These are phyloP conservation scores for Formica exsecta DNA, from an alignment of 1,140 invertebrate species.

Conservation along the genomic window DNA sequence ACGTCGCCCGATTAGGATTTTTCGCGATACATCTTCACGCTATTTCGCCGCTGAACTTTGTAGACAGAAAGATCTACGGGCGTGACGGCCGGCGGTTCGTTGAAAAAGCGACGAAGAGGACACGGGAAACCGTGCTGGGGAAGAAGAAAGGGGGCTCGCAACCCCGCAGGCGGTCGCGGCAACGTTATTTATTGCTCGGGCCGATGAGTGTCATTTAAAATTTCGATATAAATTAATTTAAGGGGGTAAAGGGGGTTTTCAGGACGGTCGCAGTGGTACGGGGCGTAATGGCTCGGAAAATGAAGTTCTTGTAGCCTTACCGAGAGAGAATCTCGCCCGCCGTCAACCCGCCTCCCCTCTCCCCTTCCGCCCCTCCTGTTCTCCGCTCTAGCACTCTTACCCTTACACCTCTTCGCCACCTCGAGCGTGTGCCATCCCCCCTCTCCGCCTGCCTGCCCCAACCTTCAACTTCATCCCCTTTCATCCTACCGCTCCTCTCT, in stretches of 20 bases:
- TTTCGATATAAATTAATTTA: conserved; percentile 86
- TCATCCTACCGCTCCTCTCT: conserved; percentile 51
- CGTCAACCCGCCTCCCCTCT: conserved; percentile 10
- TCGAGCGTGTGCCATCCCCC: conserved; percentile 52
- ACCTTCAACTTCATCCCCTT: conserved; percentile 57
- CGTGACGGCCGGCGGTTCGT: conserved; percentile 7
- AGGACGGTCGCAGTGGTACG: conserved; percentile 74
- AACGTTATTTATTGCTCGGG: conserved; percentile 81
- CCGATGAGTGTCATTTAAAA: conserved; percentile 85
- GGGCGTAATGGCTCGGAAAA: conserved; percentile 85
- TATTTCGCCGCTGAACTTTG: conserved; percentile 48
- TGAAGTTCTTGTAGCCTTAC: conserved; percentile 84
- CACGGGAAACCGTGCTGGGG: not conserved
- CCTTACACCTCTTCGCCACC: conserved; percentile 50
- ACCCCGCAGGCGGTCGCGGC: conserved; percentile 46
- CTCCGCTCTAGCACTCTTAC: conserved; percentile 47
- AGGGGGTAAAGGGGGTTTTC: conserved; percentile 80
- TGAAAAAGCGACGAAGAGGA: conserved; percentile 37
- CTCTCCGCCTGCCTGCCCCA: conserved; percentile 46
- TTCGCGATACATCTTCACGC: conserved; percentile 42
- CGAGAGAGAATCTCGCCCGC: conserved; percentile 78
- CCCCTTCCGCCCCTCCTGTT: conserved; percentile 8
- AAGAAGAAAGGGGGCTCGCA: conserved; percentile 23
- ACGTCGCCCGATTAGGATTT: not conserved
- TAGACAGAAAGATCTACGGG: conserved; percentile 39